These are phyloP conservation scores for Ennomos fuscantarius DNA, from an alignment of 2,888 invertebrate species.

Conservation along the genomic window DNA sequence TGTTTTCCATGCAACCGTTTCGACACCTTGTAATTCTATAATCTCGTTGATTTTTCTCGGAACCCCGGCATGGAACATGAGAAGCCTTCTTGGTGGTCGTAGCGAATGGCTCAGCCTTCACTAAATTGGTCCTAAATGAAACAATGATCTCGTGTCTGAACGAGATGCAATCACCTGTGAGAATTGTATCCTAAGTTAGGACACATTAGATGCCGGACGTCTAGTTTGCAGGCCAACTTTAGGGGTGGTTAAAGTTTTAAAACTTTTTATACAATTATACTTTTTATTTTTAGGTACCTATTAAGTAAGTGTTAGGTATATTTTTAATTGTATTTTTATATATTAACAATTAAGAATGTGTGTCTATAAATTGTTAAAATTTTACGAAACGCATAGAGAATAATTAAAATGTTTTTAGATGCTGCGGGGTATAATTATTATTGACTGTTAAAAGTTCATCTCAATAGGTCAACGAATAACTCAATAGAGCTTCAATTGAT, in stretches of 20 bases:
- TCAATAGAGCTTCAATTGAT: constrained; percentile 9
- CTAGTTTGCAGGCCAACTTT: not conserved
- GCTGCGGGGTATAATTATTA: no score
- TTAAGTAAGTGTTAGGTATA: no score
- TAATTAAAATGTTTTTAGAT: no score
- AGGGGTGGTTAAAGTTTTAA: no score
- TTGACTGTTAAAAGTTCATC: not conserved
- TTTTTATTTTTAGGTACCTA: no score
- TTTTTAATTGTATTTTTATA: no score
- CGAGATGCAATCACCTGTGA: constrained; percentile 23
- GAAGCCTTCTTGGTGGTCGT: constrained; percentile 71
- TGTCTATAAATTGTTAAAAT: no score
- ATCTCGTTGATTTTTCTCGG: constrained; percentile 70
- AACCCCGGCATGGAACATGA: constrained; percentile 70
- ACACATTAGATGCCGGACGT: constrained; percentile 7
- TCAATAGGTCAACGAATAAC: constrained; percentile 1
- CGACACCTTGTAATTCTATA: constrained; percentile 68
- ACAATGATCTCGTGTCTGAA: constrained; percentile 37
- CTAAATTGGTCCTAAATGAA: constrained; percentile 40
- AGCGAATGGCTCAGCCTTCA: constrained; percentile 49
- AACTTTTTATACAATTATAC: no score
- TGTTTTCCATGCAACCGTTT: constrained; percentile 50
- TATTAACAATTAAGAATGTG: no score
- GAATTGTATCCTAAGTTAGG: constrained; percentile 18
- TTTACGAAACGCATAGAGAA: no score